These are phyloP conservation scores for Linurgus olivaceus DNA, from an alignment of 2,797 vertebrate genomes.

Conservation along the genomic window DNA sequence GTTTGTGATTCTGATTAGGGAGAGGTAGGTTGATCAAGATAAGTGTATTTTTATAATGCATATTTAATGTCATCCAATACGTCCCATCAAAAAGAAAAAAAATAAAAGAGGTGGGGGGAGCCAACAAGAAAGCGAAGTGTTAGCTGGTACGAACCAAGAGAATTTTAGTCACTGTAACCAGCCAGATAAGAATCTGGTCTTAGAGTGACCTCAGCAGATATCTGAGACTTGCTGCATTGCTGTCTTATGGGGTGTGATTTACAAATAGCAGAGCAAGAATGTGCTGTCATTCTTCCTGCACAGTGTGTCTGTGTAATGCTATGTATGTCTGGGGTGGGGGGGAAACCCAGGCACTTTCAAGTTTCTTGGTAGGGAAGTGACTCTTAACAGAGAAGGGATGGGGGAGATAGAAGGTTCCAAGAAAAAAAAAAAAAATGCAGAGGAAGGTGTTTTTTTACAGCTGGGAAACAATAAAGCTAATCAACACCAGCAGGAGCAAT, in stretches of 20 bases:
- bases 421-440: background rate
- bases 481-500: background rate
- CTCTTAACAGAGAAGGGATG: background rate
- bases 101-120: fast-evolving
- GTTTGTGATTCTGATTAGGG: background rate
- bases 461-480: background rate
- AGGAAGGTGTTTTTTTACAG: background rate
- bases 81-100: background rate
- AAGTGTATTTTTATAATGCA: background rate
- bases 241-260: background rate
- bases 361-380: background rate
- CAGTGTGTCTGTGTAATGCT: background rate
- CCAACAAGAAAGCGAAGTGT: background rate
- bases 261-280: background rate
- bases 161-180: background rate
- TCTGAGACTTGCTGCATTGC: background rate
- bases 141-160: background rate
- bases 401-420: background rate
- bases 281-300: background rate
- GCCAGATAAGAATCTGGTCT: background rate
- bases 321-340: background rate
- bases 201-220: background rate
- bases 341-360: background rate
- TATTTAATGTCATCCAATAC: background rate
- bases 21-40: background rate